Evolutionary conservation across 2,888 invertebrate genomes (phyloP).

Genomic region (Caenorhabditis japonica): DNA sequence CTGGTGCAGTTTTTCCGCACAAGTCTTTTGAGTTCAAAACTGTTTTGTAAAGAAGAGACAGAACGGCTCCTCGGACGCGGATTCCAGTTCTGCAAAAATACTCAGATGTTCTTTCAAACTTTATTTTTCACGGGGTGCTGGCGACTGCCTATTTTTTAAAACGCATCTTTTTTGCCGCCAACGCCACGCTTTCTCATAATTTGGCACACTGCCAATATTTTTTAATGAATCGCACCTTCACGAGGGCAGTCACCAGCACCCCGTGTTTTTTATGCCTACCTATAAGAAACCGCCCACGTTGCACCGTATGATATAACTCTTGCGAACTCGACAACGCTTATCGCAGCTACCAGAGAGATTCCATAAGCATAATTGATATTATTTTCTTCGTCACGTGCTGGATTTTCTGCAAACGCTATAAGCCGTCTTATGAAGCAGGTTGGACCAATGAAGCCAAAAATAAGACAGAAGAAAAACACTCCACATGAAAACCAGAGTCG

Average conservation of each 20-base stretch:
- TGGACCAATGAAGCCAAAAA: conserved; percentile 77
- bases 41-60: conserved; percentile 77
- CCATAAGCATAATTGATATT: conserved; percentile 46
- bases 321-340: conserved; percentile 73
- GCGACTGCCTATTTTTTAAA: too few species aligned
- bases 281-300: conserved; percentile 78
- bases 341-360: conserved; percentile 28
- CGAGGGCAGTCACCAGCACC: too few species aligned
- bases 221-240: too few species aligned
- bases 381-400: conserved; percentile 46
- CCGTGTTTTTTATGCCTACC: too few species aligned
- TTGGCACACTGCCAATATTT: too few species aligned
- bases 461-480: conserved; percentile 73
- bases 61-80: conserved; percentile 78
- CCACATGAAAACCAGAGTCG: conserved; percentile 75
- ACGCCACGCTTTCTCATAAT: too few species aligned
- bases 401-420: conserved; percentile 73
- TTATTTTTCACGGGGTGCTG: too few species aligned
- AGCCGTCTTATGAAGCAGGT: conserved; percentile 74
- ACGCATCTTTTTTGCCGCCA: too few species aligned
- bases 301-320: conserved; percentile 78
- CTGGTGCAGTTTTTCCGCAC: conserved; percentile 45
- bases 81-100: conserved; percentile 75
- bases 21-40: conserved; percentile 47
- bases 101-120: not conserved